Evolutionary conservation across 2,113 vertebrate genomes (phyloP).

Genomic region (Fulmarus glacialis): DNA sequence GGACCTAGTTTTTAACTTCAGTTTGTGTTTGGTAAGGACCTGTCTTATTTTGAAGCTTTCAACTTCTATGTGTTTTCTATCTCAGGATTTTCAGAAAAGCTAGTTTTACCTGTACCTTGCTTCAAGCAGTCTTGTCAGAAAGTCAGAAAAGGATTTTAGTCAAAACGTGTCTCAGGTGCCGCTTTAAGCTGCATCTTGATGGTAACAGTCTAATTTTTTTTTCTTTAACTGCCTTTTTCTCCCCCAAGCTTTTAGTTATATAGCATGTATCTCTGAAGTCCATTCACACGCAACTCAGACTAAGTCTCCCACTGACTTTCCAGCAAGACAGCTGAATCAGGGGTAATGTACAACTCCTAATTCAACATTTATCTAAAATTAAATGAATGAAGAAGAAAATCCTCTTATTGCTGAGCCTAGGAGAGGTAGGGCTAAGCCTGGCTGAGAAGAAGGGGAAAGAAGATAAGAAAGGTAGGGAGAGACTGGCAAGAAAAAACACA

Average conservation of each 20-base stretch:
- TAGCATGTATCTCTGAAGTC: not conserved
- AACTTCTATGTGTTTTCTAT: not conserved
- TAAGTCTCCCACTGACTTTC: constrained; percentile 21
- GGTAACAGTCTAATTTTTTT: not conserved
- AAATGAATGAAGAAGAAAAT: constrained; percentile 55
- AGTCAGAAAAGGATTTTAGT: not conserved
- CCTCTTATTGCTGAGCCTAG: constrained; percentile 45
- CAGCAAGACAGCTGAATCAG: constrained; percentile 41
- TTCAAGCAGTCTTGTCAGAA: constrained; percentile 2
- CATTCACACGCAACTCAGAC: constrained; percentile 22
- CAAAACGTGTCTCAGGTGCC: not conserved
- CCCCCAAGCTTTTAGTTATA: not conserved
- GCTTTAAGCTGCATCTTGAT: not conserved
- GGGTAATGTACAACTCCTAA: constrained; percentile 43
- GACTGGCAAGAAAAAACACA: constrained; percentile 1
- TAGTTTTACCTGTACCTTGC: not conserved
- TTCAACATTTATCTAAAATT: constrained; percentile 68
- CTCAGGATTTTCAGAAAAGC: not conserved
- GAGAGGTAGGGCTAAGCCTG: constrained; percentile 45
- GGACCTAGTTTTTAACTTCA: not conserved
- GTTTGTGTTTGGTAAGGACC: not conserved
- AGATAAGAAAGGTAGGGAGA: constrained; percentile 47
- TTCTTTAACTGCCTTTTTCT: constrained; percentile 7
- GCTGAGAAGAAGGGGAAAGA: not conserved
- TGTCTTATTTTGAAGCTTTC: not conserved